These are phyloP conservation scores for Oxystoma pomonae DNA, from an alignment of 2,888 invertebrate genomes.

Conservation along the genomic window DNA sequence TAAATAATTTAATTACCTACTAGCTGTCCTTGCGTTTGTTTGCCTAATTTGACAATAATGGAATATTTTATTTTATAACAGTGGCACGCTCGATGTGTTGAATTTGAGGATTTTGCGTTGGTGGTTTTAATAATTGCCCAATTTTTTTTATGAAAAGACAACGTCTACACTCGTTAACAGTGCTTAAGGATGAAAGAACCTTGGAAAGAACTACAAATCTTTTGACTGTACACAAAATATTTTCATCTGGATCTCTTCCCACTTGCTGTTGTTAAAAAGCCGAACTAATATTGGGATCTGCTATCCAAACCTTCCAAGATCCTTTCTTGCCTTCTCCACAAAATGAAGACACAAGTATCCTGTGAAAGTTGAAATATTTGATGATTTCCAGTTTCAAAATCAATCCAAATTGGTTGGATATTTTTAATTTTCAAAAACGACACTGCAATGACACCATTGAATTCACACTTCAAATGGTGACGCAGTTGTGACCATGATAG, in stretches of 20 bases:
- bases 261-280: background rate
- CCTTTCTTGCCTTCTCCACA: background rate
- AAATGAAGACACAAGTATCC: background rate
- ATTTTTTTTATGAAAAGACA: slow-evolving; percentile 1
- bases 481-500: too few species aligned
- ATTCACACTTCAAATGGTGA: too few species aligned
- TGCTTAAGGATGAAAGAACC: background rate
- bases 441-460: too few species aligned
- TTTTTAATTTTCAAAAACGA: too few species aligned
- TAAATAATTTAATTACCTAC: too few species aligned
- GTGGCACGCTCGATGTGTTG: background rate
- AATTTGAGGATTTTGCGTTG: slow-evolving; percentile 1
- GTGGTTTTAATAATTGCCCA: background rate
- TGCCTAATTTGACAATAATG: too few species aligned
- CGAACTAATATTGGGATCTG: background rate
- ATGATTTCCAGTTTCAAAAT: too few species aligned
- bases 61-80: too few species aligned
- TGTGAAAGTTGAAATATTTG: too few species aligned
- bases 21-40: too few species aligned
- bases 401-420: too few species aligned
- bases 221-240: background rate
- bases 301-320: background rate
- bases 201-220: too few species aligned
- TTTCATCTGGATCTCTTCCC: background rate
- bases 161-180: background rate